phyloP scores from a whole-genome alignment of 2,113 vertebrate genomes.

The Ancistrus triradiatus region DNA sequence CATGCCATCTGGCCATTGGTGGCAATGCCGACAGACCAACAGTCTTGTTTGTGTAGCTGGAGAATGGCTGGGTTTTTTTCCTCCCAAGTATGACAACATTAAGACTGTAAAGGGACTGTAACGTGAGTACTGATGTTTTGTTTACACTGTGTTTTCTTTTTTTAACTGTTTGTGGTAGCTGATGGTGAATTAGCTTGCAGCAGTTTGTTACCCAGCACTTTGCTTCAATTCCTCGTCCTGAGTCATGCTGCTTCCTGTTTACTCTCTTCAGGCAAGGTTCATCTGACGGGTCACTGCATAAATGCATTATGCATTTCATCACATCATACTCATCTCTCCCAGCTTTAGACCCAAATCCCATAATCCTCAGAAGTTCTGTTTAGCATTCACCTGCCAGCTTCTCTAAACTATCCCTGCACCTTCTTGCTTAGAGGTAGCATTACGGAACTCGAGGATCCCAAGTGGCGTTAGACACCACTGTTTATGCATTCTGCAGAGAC shows the following conservation, averaged over 20 bases:
- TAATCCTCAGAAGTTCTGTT: conserved; percentile 45
- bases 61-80: background rate
- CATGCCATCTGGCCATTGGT: background rate
- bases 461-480: background rate
- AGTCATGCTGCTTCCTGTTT: conserved; percentile 39
- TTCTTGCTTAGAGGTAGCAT: conserved; percentile 24
- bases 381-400: conserved; percentile 8
- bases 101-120: no score
- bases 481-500: conserved; percentile 1
- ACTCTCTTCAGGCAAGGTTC: conserved; percentile 38
- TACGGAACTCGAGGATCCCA: background rate
- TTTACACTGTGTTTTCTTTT: background rate
- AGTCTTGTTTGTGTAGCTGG: background rate
- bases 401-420: background rate
- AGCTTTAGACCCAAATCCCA: conserved; percentile 38
- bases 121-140: no score
- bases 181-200: conserved; percentile 23
- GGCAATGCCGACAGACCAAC: background rate
- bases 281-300: conserved; percentile 42
- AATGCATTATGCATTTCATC: conserved; percentile 51
- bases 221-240: conserved; percentile 14
- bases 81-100: background rate
- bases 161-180: background rate
- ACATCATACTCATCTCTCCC: conserved; percentile 42
- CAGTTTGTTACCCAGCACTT: background rate